These are phyloP conservation scores for Anableps anableps DNA, from an alignment of 2,797 vertebrate species.

Conservation along the genomic window DNA sequence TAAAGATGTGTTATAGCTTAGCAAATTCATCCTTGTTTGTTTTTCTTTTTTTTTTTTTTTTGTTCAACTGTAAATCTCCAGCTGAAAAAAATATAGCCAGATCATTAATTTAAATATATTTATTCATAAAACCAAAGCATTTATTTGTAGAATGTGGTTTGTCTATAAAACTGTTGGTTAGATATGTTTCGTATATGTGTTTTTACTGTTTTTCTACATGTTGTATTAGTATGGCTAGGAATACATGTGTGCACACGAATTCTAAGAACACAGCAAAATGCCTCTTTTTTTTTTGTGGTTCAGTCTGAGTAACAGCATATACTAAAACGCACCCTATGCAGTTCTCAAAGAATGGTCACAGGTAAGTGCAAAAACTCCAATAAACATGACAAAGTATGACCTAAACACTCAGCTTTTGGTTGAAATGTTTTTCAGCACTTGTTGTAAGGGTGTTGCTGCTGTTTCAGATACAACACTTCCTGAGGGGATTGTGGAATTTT, in stretches of 20 bases:
- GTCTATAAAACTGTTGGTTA: no score
- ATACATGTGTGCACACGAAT: neutral
- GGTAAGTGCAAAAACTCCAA: conserved; percentile 3
- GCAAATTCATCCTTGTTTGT: no score
- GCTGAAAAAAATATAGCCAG: neutral
- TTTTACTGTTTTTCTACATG: neutral
- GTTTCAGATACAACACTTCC: conserved; percentile 16
- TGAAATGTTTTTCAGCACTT: conserved; percentile 20
- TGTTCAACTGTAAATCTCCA: neutral
- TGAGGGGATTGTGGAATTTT: conserved; percentile 38
- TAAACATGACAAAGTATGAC: conserved; percentile 7
- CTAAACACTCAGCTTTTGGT: conserved; percentile 8
- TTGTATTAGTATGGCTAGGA: neutral
- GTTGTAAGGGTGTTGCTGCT: conserved; percentile 34
- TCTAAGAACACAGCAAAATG: neutral
- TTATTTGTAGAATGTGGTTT: no score
- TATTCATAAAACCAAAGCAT: neutral
- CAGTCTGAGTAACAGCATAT: conserved; percentile 46
- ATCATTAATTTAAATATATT: neutral
- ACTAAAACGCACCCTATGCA: conserved; percentile 37
- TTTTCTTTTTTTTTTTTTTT: no score
- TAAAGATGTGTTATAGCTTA: no score
- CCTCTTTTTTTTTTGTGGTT: conserved; percentile 10
- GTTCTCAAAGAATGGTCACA: conserved; percentile 31
- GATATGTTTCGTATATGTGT: no score